A percentile compares a stretch with the other conserved stretches of the same genome.
Evolutionary conservation across 2,113 vertebrate species (phyloP).

Genomic region (Uria aalge): DNA sequence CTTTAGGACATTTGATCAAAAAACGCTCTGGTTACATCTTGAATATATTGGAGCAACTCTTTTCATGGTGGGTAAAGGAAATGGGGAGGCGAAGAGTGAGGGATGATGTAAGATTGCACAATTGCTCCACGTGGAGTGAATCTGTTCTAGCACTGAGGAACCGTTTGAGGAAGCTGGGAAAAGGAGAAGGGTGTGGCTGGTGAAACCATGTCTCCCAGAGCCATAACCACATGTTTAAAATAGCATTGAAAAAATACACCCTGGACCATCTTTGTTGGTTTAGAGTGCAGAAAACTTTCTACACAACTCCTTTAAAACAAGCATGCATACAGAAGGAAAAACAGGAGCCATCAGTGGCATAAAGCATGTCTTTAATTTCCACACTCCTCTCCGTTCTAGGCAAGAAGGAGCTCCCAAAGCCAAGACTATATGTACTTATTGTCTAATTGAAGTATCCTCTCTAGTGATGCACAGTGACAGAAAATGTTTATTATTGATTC

Average conservation of each 20-base stretch:
- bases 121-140: not conserved
- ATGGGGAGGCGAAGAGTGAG: not conserved
- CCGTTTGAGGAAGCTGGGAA: slow-evolving; percentile 51
- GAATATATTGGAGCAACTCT: not conserved
- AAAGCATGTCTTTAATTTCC: not conserved
- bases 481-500: not conserved
- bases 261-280: not conserved
- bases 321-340: not conserved
- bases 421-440: not conserved
- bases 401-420: not conserved
- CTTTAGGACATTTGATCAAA: not conserved
- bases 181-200: slow-evolving; percentile 53
- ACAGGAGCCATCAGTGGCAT: not conserved
- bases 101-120: slow-evolving; percentile 40
- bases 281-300: not conserved
- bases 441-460: not conserved
- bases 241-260: slow-evolving; percentile 37
- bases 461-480: not conserved
- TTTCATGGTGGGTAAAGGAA: not conserved
- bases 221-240: slow-evolving; percentile 56
- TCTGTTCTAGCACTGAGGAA: not conserved
- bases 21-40: not conserved
- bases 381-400: not conserved
- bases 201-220: slow-evolving; percentile 1
- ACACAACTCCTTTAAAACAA: not conserved